Conservation (phyloP, 2,113 vertebrate species). For the Melanocharis versteri region DNA sequence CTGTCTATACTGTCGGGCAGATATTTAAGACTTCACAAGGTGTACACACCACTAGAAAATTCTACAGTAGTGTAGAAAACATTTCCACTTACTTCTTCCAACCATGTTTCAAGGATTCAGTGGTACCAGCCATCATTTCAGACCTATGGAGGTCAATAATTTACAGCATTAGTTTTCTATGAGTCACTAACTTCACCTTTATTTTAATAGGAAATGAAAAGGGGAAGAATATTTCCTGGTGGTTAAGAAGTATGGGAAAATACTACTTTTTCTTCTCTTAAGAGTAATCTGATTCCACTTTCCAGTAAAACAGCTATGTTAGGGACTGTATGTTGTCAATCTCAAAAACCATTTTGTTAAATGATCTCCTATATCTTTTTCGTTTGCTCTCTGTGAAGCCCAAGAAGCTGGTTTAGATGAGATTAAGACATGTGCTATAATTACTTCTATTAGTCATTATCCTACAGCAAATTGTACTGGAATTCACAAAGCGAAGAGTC, state of each 20-base stretch:
- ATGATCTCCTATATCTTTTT: not conserved
- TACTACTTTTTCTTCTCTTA: not conserved
- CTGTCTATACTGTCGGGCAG: not conserved
- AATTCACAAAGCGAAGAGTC: not conserved
- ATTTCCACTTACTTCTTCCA: constrained; percentile 53
- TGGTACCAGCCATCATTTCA: constrained; percentile 44
- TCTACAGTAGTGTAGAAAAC: constrained; percentile 25
- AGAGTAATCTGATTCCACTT: not conserved
- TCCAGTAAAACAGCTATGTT: not conserved
- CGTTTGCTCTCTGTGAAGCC: not conserved
- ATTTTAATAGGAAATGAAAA: not conserved
- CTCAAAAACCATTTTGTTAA: not conserved
- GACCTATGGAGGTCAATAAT: constrained; percentile 46
- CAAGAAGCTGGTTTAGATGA: not conserved
- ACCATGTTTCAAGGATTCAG: constrained; percentile 37
- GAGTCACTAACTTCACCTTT: not conserved
- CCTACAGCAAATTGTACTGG: not conserved
- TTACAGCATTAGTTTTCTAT: constrained; percentile 30
- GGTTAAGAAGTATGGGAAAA: not conserved
- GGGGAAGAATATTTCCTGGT: not conserved
- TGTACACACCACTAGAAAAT: not conserved
- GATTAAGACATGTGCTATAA: not conserved
- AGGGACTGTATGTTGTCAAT: not conserved
- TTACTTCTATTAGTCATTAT: not conserved
- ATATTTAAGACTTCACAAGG: not conserved